These are phyloP conservation scores for Lysandra coridon DNA, from an alignment of 2,888 invertebrate genomes.

Conservation along the genomic window DNA sequence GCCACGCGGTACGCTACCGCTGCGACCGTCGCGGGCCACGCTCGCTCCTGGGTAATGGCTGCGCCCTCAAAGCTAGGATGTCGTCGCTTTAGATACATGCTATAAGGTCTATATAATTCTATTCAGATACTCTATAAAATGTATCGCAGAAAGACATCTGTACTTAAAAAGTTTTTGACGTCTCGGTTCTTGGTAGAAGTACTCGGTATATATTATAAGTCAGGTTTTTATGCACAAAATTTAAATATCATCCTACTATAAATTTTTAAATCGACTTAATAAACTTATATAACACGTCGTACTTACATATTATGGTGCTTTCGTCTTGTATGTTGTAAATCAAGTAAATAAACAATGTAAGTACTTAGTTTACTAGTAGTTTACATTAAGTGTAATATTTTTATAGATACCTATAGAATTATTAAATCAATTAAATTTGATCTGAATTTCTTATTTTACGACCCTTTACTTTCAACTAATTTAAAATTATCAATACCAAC, in stretches of 20 bases:
- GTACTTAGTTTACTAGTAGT: background rate
- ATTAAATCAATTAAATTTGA: background rate
- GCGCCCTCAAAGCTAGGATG: background rate
- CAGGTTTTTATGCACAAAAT: background rate
- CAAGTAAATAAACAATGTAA: background rate
- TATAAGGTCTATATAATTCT: background rate
- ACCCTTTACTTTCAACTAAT: background rate
- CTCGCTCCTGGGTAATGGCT: background rate
- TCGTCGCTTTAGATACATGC: background rate
- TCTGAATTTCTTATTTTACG: background rate
- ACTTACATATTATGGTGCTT: background rate
- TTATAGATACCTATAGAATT: slow-evolving; percentile 2
- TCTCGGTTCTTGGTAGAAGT: background rate
- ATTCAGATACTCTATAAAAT: background rate
- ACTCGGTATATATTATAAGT: background rate
- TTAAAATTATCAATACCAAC: too few species aligned
- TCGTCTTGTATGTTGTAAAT: background rate
- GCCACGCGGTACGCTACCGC: background rate
- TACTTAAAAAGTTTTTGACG: background rate
- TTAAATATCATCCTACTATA: background rate
- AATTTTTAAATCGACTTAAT: background rate
- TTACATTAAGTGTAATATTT: slow-evolving; percentile 23
- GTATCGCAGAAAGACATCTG: background rate
- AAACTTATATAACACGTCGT: background rate
- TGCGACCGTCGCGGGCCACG: background rate